Evolutionary conservation across 2,888 invertebrate genomes (phyloP).

Genomic region (Luperina testacea): DNA sequence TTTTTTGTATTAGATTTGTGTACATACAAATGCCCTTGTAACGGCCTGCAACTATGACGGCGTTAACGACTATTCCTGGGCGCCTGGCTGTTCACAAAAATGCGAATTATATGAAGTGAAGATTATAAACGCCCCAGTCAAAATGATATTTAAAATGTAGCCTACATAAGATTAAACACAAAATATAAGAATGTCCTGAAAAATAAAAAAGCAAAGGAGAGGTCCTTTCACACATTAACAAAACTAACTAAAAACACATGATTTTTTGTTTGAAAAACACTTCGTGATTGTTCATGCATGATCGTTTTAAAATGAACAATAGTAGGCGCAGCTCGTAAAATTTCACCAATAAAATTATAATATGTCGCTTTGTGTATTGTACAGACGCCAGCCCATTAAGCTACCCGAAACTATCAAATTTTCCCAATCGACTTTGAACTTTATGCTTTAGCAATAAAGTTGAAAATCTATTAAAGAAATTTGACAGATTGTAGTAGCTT

Average conservation of each 20-base stretch:
- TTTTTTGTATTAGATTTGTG: conserved; percentile 10
- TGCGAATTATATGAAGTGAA: background rate
- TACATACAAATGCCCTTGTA: background rate
- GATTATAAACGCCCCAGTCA: too few relatives aligned
- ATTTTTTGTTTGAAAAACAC: background rate
- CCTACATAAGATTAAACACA: too few relatives aligned
- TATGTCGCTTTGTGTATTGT: conserved; percentile 9
- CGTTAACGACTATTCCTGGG: too few relatives aligned
- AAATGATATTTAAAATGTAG: too few relatives aligned
- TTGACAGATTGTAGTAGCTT: too few relatives aligned
- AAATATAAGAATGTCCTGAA: background rate
- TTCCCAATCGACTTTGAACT: too few relatives aligned
- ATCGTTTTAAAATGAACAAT: background rate
- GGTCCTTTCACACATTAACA: background rate
- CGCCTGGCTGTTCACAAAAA: background rate
- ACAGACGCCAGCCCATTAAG: too few relatives aligned
- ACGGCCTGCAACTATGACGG: background rate
- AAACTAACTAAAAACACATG: background rate
- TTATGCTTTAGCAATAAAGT: too few relatives aligned
- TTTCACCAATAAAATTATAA: background rate
- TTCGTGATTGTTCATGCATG: background rate
- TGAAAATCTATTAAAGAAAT: too few relatives aligned
- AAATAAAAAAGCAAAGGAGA: too few relatives aligned
- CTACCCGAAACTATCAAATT: too few relatives aligned
- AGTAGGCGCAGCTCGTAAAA: background rate